Evolutionary conservation across 64 coral and sea anemone species (phyloP), one percentile per base, ranked within the genome.

Genomic region (Montipora foliosa): DNA sequence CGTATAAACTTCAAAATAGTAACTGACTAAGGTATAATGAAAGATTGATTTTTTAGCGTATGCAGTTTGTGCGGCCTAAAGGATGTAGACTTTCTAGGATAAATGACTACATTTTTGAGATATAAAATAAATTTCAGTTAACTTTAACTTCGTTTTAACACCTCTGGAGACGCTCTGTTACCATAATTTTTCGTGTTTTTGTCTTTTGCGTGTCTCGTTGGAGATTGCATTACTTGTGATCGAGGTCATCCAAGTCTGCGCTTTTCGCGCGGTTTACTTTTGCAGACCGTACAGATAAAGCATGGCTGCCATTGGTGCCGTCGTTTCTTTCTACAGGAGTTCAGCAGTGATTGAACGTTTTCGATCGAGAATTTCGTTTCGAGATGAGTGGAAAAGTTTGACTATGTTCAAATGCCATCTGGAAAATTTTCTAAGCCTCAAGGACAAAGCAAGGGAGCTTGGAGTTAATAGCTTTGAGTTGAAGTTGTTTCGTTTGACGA

Each of bases 61-160:
- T 76, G 44, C 74, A 12, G 37, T 45, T 7, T 19, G 1, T 58
- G n/a, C 5, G 5, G 51, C 2, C 78, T 19, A 89, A 89, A 89
- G 73, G 72, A 15, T 89, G 48, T 29, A 57, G 73, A 76, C 67
- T 89, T 57, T 57, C 73, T 76, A 15, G 45, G 73, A 89, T 74
- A 51, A 88, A 88, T 88, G 69, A 75, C 85, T 44, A 74, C 19
- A 88, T 88, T 87, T 75, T 75, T 50, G 53, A 75, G 67, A 53
- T 22, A 51, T 5, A 88, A 88, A 52, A 4, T 74, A 75, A 88
- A 74, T 50, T 88, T 88, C 6, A 88, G 67, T 75, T 88, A 5
- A 53, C 45, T 75, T 88, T 88, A 62, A 88, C 85, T 62, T 88
- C 85, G 67, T 88, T 29, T 57, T 88, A 88, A 50, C 16, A 17